Base-by-base conservation (phyloP, 1,140 invertebrate genomes). In the Diprion similis region DNA sequence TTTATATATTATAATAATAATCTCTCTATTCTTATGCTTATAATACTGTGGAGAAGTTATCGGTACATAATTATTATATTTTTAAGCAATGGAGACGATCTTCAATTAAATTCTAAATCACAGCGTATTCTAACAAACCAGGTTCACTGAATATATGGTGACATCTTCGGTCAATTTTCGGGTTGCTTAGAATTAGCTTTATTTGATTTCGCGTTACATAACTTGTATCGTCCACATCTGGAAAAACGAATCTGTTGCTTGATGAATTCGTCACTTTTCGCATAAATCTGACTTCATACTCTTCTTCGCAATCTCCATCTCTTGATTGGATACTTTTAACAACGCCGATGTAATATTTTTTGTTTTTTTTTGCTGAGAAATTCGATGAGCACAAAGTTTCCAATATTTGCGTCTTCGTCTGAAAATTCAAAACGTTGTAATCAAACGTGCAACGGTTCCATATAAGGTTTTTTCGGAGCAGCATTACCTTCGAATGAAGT, bases 291-390 rank as follows among this genome's bases (percentile, higher is more conserved):
- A 59, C 51, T 59, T 59, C 51, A 59, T 59, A 59, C 1, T 59
- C 51, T 59, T 59, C 11, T 7, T 59, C 51, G 51, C 51, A 11
- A 59, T 13, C 10, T 59, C n/a, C 8, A 7, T 59, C n/a, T 11
- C 51, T 59, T 59, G 11, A 59, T 59, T 59, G 51, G 51, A 59
- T 59, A 59, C 51, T 59, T 59, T n/a, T 59, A 59, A 59, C 51
- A n/a, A 59, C 51, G 51, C 51, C 51, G n/a, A 59, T 59, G n/a
- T 59, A 59, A 7, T 59, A 59, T 59, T 59, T n/a, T 24, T 59
- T 59, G 51, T 1, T 59, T n/a, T n/a, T n/a, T 59, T 59, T 59
- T 59, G 51, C 1, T n/a, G 11, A 59, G 51, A n/a, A 59, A 59
- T 59, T 59, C 51, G 51, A 59, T 59, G 1, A 59, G 51, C 51